Conservation (phyloP, 2,797 vertebrate species). For the Enoplosus armatus region DNA sequence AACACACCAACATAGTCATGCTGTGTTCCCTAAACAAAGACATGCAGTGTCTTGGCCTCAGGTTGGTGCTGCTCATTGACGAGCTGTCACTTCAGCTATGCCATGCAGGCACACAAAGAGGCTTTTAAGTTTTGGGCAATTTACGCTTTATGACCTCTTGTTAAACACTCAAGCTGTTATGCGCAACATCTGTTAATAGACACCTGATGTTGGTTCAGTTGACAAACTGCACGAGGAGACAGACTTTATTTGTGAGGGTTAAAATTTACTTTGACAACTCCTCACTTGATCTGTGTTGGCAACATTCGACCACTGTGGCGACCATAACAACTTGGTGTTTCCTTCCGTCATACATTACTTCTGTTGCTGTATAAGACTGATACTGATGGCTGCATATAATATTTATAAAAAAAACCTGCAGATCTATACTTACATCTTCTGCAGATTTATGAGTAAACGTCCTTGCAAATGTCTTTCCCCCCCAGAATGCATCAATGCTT, state of each 20-base stretch:
- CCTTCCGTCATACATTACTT: not conserved
- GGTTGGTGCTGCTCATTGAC: not conserved
- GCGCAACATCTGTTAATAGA: conserved; percentile 47
- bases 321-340: not conserved
- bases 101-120: conserved; percentile 14
- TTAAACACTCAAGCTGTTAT: conserved; percentile 52
- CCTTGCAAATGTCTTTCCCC: not conserved
- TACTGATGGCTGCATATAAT: not conserved
- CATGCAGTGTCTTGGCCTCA: conserved; percentile 13
- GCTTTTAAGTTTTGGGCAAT: not conserved
- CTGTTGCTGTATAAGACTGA: not conserved
- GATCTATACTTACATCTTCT: not conserved
- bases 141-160: conserved; percentile 33
- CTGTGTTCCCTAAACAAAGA: conserved; percentile 17
- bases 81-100: conserved; percentile 11
- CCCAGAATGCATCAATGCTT: conserved; percentile 5
- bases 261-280: not conserved
- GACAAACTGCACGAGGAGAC: not conserved
- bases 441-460: not conserved
- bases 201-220: conserved; percentile 35
- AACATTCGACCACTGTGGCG: not conserved
- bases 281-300: not conserved
- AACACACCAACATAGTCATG: conserved; percentile 5
- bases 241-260: conserved; percentile 2
- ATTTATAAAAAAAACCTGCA: not conserved